phyloP scores from a whole-genome alignment of 2,888 invertebrate genomes.

The Julus scanicus region DNA sequence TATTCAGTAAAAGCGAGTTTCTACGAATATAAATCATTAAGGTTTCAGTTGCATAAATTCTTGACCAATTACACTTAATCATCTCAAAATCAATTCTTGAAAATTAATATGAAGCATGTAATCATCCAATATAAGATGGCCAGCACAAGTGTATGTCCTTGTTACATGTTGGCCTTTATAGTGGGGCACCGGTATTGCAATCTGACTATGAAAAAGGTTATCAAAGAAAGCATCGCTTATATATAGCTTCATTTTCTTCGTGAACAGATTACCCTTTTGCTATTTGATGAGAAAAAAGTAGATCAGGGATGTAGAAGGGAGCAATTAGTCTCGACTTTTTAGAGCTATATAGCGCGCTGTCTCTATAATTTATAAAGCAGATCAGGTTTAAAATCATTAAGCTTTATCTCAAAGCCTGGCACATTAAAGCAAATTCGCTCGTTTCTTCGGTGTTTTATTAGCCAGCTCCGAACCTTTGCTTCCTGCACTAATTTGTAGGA shows the following conservation, averaged over 20 bases:
- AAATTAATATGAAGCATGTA: no score
- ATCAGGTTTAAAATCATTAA: slow-evolving; percentile 42
- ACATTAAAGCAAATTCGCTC: slow-evolving; percentile 17
- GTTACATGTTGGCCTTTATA: no score
- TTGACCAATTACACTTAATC: no score
- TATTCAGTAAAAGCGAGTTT: no score
- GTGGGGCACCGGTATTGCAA: no score
- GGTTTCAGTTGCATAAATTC: no score
- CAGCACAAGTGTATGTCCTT: no score
- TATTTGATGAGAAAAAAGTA: slow-evolving; percentile 25
- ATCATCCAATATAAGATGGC: no score
- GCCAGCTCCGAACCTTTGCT: slow-evolving; percentile 32
- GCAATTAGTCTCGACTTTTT: slow-evolving; percentile 17
- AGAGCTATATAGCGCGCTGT: neutral
- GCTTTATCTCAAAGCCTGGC: slow-evolving; percentile 32
- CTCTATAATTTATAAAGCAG: slow-evolving; percentile 24
- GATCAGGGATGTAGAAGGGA: neutral
- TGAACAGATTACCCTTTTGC: neutral
- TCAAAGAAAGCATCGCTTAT: no score
- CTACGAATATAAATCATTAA: no score
- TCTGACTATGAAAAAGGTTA: no score
- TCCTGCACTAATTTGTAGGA: slow-evolving; percentile 39
- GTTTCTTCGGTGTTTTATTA: slow-evolving; percentile 9
- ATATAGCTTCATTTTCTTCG: neutral
- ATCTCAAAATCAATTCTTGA: no score